These are phyloP conservation scores for Cydia splendana DNA, from an alignment of 1,140 invertebrate species.

Conservation along the genomic window DNA sequence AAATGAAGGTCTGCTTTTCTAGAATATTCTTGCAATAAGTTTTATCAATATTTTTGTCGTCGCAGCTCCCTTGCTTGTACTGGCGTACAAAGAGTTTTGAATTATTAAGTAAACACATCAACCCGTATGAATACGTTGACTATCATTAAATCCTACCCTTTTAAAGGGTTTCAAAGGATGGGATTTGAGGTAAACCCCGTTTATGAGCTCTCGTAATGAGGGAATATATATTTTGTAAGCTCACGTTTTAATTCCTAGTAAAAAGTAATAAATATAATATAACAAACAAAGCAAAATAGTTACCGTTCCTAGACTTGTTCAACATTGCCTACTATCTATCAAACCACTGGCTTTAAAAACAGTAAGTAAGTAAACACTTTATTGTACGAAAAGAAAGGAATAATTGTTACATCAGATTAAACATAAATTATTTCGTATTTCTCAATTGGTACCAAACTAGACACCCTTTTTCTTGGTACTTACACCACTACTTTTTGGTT, in stretches of 20 bases:
- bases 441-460: no score
- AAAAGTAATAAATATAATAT: not conserved
- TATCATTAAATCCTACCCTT: conserved; percentile 23
- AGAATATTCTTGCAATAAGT: no score
- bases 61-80: not conserved
- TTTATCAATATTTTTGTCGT: not conserved
- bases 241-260: not conserved
- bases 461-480: no score
- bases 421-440: no score
- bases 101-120: not conserved
- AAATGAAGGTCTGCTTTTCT: no score
- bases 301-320: no score
- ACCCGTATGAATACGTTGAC: not conserved
- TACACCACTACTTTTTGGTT: no score
- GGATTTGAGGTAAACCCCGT: not conserved
- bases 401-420: no score
- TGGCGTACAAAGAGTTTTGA: not conserved
- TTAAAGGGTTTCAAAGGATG: conserved; percentile 4
- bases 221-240: conserved; percentile 14
- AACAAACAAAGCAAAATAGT: not conserved
- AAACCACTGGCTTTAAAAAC: no score
- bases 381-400: no score
- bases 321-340: no score
- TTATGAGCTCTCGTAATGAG: conserved; percentile 25
- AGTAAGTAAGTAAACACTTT: no score